phyloP scores from a whole-genome alignment of 1,140 invertebrate genomes.

The Danaus melanippus region DNA sequence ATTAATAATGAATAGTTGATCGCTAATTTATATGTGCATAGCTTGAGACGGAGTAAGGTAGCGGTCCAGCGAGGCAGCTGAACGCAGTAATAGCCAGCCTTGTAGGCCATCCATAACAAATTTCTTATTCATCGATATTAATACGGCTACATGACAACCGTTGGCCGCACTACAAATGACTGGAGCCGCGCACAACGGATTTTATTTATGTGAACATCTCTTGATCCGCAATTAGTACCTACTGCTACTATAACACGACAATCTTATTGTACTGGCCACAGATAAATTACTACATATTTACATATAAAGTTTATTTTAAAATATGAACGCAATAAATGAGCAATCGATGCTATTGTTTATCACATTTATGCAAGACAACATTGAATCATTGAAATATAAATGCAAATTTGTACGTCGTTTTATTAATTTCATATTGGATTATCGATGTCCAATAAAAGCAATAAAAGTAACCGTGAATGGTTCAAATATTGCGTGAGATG shows the following conservation, averaged over 20 bases:
- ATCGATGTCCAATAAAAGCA: no score
- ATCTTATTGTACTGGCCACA: slow-evolving; percentile 17
- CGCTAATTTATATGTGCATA: slow-evolving; percentile 9
- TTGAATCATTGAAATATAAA: no score
- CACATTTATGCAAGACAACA: no score
- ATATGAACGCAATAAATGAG: no score
- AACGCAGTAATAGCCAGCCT: slow-evolving; percentile 54
- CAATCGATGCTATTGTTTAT: no score
- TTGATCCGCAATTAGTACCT: slow-evolving; percentile 62
- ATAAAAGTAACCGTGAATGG: neutral
- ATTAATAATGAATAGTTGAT: neutral
- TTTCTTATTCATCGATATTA: slow-evolving; percentile 71
- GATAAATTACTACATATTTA: slow-evolving; percentile 16
- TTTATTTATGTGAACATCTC: slow-evolving; percentile 36
- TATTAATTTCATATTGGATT: no score
- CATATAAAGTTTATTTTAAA: neutral
- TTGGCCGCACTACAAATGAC: slow-evolving; percentile 60
- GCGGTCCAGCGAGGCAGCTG: slow-evolving; percentile 35
- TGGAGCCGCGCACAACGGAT: slow-evolving; percentile 51
- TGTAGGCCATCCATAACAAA: slow-evolving; percentile 68
- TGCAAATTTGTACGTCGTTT: no score
- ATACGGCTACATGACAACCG: slow-evolving; percentile 64
- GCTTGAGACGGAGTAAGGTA: slow-evolving; percentile 44
- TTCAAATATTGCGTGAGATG: slow-evolving; percentile 11
- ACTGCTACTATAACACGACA: slow-evolving; percentile 14